Evolutionary conservation across 1,140 invertebrate genomes (phyloP), one percentile per base, ranked within the genome.

Genomic region (Drosophila jambulina): DNA sequence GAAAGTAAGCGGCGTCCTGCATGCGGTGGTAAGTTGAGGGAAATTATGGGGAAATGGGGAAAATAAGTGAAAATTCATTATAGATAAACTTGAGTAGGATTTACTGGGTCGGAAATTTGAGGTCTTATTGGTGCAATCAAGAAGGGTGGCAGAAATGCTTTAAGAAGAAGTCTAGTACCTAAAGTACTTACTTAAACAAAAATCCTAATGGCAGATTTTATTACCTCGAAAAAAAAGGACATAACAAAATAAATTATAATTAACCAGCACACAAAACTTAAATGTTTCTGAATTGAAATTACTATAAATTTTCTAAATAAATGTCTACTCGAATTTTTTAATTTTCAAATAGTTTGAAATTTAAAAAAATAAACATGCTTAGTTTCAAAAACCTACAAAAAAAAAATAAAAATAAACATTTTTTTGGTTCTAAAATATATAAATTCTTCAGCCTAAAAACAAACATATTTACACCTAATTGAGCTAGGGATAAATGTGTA

Each of bases 1-100:
- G 78, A 98, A 97, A 36, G 96, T 99, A 21, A 95, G 96, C 84
- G 98, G 98, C 77, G 95, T 96, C 76, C 93, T 99, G 8, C 95
- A 95, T 58, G 97, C 97, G 36, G 95, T 97, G 95, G 98, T 99
- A 95, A 96, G 95, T 93, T 23, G 9, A 38, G 12, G 9, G 32
- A 63, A 71, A 54, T 42, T 34, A 36, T 46, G 19, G 13, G 9
- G 7, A n/a, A 13, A 43, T n/a, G 15, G 21, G 49, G 29, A 36
- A 36, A 21, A 6, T 32, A 53, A 53, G 29, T 21, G 19, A 53
- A 53, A 53, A 34, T 53, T 56, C 21, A 56, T 56, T 56, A 54
- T 38, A 17, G 4, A 25, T 32, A 23, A 67, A 67, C 57, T 62
- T 9, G 38, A 65, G 62, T 7, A 43, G 23, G 21, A 62, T 62